Evolutionary conservation across 2,888 invertebrate species (phyloP).

Genomic region (Anoplius nigerrimus): DNA sequence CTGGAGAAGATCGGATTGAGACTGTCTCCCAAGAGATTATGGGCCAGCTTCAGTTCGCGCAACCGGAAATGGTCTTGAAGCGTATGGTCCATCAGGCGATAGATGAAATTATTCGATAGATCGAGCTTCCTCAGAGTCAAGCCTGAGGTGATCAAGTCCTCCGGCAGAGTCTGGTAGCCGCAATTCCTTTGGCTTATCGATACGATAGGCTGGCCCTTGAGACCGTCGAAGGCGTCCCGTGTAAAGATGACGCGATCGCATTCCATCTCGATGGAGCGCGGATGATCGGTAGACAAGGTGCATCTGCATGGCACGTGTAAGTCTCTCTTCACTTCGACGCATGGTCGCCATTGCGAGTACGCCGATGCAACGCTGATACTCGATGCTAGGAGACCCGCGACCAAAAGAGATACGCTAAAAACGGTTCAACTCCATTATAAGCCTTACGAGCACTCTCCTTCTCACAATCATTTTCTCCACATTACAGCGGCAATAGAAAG

Average conservation of each 20-base stretch:
- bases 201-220: slow-evolving; percentile 87
- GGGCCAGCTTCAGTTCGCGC: slow-evolving; percentile 83
- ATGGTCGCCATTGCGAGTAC: slow-evolving; percentile 80
- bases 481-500: too few relatives aligned
- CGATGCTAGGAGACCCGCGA: slow-evolving; percentile 16
- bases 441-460: too few relatives aligned
- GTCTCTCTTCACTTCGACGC: slow-evolving; percentile 85
- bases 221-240: slow-evolving; percentile 85
- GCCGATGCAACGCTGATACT: background rate
- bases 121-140: slow-evolving; percentile 86
- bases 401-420: slow-evolving; percentile 22
- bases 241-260: slow-evolving; percentile 90
- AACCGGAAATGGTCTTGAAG: slow-evolving; percentile 82
- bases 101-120: slow-evolving; percentile 87
- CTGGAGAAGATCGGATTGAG: slow-evolving; percentile 93
- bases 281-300: slow-evolving; percentile 64
- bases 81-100: slow-evolving; percentile 86
- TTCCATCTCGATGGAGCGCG: slow-evolving; percentile 82
- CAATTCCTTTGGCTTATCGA: slow-evolving; percentile 87
- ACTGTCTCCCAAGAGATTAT: slow-evolving; percentile 92
- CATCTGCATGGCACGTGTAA: slow-evolving; percentile 85
- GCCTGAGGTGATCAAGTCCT: slow-evolving; percentile 72
- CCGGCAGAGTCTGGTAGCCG: slow-evolving; percentile 87
- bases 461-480: too few relatives aligned
- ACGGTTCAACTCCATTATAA: too few relatives aligned